These are phyloP conservation scores for Andrena marginata DNA, from an alignment of 2,888 invertebrate genomes.

Conservation along the genomic window DNA sequence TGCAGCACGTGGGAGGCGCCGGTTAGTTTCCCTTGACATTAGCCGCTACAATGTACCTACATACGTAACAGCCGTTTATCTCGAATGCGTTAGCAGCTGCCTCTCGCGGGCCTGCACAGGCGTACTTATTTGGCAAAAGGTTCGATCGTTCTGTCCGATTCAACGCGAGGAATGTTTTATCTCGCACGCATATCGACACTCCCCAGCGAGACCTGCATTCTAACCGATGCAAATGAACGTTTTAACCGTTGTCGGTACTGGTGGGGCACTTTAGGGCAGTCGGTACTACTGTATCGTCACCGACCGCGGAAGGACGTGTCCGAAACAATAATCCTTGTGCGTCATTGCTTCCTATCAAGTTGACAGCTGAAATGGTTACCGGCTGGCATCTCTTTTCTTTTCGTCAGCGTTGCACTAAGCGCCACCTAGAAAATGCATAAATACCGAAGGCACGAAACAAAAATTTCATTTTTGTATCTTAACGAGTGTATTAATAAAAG, in stretches of 20 bases:
- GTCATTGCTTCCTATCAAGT: too few species aligned
- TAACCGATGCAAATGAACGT: neutral
- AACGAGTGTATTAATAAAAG: too few species aligned
- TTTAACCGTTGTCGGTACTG: neutral
- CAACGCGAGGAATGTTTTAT: slow-evolving; percentile 17
- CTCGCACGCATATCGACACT: slow-evolving; percentile 13
- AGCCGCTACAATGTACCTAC: slow-evolving; percentile 72
- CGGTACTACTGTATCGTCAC: too few species aligned
- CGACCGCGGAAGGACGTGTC: too few species aligned
- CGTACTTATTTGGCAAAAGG: slow-evolving; percentile 16
- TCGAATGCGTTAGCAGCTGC: slow-evolving; percentile 36
- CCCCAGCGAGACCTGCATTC: neutral
- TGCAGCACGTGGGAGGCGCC: slow-evolving; percentile 25
- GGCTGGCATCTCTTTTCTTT: too few species aligned
- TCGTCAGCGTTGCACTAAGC: too few species aligned
- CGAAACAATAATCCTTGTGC: too few species aligned
- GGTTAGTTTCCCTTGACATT: slow-evolving; percentile 77
- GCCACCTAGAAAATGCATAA: too few species aligned
- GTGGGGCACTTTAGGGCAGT: neutral
- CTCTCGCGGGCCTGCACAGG: neutral
- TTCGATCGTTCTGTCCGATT: slow-evolving; percentile 24
- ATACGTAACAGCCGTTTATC: slow-evolving; percentile 55
- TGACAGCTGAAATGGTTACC: too few species aligned
- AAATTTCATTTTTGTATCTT: too few species aligned
- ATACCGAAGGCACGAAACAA: too few species aligned